These are phyloP conservation scores for Euclidia mi DNA, from an alignment of 2,888 invertebrate genomes.

Conservation along the genomic window DNA sequence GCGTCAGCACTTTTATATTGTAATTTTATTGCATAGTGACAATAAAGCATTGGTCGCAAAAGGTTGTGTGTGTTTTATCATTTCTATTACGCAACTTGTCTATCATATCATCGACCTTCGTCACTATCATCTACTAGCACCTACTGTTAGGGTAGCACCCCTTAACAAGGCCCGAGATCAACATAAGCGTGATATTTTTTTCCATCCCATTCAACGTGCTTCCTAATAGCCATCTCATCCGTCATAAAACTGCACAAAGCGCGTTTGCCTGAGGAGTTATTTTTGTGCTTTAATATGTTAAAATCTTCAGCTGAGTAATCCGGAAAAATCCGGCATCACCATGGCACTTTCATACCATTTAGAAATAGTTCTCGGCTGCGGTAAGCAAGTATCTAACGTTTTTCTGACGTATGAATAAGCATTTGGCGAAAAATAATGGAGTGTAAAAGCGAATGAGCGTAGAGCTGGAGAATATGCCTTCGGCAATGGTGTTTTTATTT, in stretches of 20 bases:
- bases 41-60: no score
- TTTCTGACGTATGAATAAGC: conserved; percentile 3
- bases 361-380: conserved; percentile 8
- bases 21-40: no score
- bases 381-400: not conserved
- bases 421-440: conserved; percentile 1
- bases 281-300: conserved; percentile 32
- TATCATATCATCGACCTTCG: no score
- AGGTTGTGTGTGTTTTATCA: no score
- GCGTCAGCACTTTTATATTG: no score
- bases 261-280: conserved; percentile 18
- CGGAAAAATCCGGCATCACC: conserved; percentile 59
- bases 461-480: conserved; percentile 6
- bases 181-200: not conserved
- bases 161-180: conserved; percentile 3
- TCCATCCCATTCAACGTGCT: conserved; percentile 56
- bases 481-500: not conserved
- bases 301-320: conserved; percentile 45
- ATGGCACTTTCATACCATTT: conserved; percentile 55
- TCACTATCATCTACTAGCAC: no score
- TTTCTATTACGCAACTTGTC: no score
- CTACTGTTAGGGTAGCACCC: no score
- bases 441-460: conserved; percentile 3
- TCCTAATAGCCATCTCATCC: conserved; percentile 53
- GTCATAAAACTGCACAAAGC: conserved; percentile 39